Base-by-base conservation (phyloP, 2,888 invertebrate species). In the Liodrosophila aerea region DNA sequence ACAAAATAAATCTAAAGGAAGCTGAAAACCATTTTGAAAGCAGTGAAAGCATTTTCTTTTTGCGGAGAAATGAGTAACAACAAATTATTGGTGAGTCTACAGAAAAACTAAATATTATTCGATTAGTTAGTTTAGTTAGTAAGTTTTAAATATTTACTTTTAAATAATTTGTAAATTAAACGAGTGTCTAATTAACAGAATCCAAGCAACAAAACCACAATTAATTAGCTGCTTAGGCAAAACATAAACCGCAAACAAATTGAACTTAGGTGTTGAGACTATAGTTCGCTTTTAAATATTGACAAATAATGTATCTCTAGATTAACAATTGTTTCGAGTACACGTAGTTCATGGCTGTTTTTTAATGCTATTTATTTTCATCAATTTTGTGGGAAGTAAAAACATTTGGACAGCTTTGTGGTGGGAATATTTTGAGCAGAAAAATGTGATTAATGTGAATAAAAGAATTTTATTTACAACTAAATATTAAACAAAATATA, bases 51-150 rank as follows among this genome's bases (percentile, higher is more conserved):
- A 36, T 47, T 62, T 75, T 85, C 70, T 74, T 73, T 77, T 78
- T 73, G 73, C 75, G 87, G 77, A 89, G 89, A 88, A 82, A 88
- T 88, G 88, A 82, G 81, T 80, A 76, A 73, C 86, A 78, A 70
- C 68, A 76, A 81, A 76, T 83, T 86, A 68, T 72, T 87, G 88
- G 88, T 88, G 77, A 88, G 80, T 87, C 8, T 0, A 0, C 3
- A 4, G 2, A 16, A 1, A 36, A 13, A 13, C 33, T n/a, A n/a
- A n/a, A n/a, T n/a, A n/a, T n/a, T n/a, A n/a, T n/a, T n/a, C n/a
- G n/a, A n/a, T n/a, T n/a, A n/a, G n/a, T n/a, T n/a, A n/a, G n/a
- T n/a, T n/a, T n/a, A n/a, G n/a, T n/a, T n/a, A n/a, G n/a, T n/a
- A n/a, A n/a, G n/a, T n/a, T n/a, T n/a, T n/a, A n/a, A n/a, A n/a